These are phyloP conservation scores for Recurvirostra avosetta DNA, from an alignment of 2,113 vertebrate genomes.

Conservation along the genomic window DNA sequence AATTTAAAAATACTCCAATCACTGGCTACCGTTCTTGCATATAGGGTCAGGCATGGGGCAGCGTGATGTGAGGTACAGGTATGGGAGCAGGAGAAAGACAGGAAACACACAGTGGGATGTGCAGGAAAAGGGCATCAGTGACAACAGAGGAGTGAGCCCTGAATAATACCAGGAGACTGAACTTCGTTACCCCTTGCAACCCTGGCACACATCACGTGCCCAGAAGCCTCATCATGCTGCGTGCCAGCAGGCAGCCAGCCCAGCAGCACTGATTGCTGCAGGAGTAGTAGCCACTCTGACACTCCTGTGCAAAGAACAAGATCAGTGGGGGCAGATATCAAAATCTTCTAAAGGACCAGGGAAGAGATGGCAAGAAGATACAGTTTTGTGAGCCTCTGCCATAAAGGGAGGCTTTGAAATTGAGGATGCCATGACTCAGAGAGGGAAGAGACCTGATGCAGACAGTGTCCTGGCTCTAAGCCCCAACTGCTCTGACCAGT, in stretches of 20 bases:
- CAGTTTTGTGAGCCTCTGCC: background rate
- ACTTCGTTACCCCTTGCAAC: background rate
- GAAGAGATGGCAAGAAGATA: background rate
- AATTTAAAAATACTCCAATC: background rate
- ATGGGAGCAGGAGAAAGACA: background rate
- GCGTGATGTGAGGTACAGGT: fast-evolving
- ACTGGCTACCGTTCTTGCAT: background rate
- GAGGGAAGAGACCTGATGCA: background rate
- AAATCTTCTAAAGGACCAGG: background rate
- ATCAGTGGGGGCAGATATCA: background rate
- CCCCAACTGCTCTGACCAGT: background rate
- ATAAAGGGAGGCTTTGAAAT: background rate
- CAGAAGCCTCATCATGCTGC: background rate
- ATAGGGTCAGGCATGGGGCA: background rate
- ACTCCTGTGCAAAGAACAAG: background rate
- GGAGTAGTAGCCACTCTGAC: background rate
- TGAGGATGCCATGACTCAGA: background rate
- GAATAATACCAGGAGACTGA: background rate
- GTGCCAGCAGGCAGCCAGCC: background rate
- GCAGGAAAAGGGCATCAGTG: background rate
- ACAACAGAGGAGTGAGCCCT: background rate
- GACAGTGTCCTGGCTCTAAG: background rate
- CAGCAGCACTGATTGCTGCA: background rate
- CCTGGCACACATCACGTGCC: background rate
- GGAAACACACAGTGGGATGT: background rate